Evolutionary conservation across 2,113 vertebrate species (phyloP).

Genomic region (Loxodonta africana): DNA sequence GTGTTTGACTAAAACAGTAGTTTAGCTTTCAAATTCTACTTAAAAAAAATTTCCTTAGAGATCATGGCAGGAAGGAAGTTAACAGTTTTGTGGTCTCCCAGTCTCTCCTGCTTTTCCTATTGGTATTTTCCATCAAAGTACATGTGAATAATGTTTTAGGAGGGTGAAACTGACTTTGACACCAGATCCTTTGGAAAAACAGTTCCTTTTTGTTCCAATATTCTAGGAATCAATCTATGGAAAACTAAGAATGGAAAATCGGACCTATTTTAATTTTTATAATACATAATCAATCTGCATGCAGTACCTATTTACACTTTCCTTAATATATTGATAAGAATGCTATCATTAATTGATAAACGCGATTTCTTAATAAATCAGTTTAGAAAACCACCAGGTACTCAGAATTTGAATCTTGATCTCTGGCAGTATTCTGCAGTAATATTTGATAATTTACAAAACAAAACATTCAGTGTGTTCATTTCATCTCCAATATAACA

Average conservation of each 20-base stretch:
- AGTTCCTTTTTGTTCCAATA: background rate
- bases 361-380: background rate
- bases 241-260: background rate
- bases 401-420: background rate
- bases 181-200: background rate
- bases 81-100: too few relatives aligned
- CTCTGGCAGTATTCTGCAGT: background rate
- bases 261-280: background rate
- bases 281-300: background rate
- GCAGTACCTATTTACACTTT: background rate
- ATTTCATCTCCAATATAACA: background rate
- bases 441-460: background rate
- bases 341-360: background rate
- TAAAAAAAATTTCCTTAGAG: background rate
- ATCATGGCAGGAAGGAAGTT: background rate
- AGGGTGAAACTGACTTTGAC: background rate
- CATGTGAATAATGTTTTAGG: background rate
- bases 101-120: background rate
- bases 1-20: background rate
- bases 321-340: background rate
- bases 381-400: accelerated
- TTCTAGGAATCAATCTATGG: background rate
- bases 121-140: background rate
- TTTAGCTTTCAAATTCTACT: background rate
- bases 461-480: background rate